Base-by-base conservation (phyloP, 2,113 vertebrate species). In the Pachypanchax playfairii region DNA sequence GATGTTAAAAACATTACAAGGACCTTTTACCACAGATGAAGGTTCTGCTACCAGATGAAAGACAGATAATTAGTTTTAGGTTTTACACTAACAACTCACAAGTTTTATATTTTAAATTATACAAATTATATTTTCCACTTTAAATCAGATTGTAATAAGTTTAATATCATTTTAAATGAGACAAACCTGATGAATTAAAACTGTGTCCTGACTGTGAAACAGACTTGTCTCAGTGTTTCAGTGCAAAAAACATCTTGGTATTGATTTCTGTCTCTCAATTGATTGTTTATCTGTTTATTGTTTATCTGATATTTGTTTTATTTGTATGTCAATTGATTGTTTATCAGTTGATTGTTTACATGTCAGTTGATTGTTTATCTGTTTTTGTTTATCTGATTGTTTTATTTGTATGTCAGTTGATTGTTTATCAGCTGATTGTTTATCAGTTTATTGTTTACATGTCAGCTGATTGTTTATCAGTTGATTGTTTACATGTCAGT, bases 401-500 rank as follows among this genome's bases (percentile, higher is more conserved):
- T 35, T 15, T 29, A 17, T 3, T 13, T 6, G 10, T 8, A 43
- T 26, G 17, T 41, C 33, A 50, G 12, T 21, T 52, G 18, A 6
- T 9, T 33, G 29, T 13, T 21, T 65, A 56, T 75, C 31, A 29
- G 8, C 6, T 21, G 20, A 8, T 20, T 43, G 8, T 43, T 43
- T 11, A 43, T 20, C 9, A 9, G n/a, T 43, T 18, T n/a, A n/a
- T n/a, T n/a, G n/a, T n/a, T n/a, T n/a, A n/a, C n/a, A n/a, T 43
- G n/a, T 15, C 22, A 4, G 24, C 33, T 20, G n/a, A 42, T 8
- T 42, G 39, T 20, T 20, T 13, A 17, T 50, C 15, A 0, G 4
- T 54, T n/a, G n/a, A n/a, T n/a, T 62, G 48, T 54, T 41, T 4
- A 43, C 50, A 3, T 36, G 26, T 69, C 25, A 46, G 26, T 59